Evolutionary conservation across 2,888 invertebrate genomes (phyloP).

Genomic region (Mimachlamys varia): DNA sequence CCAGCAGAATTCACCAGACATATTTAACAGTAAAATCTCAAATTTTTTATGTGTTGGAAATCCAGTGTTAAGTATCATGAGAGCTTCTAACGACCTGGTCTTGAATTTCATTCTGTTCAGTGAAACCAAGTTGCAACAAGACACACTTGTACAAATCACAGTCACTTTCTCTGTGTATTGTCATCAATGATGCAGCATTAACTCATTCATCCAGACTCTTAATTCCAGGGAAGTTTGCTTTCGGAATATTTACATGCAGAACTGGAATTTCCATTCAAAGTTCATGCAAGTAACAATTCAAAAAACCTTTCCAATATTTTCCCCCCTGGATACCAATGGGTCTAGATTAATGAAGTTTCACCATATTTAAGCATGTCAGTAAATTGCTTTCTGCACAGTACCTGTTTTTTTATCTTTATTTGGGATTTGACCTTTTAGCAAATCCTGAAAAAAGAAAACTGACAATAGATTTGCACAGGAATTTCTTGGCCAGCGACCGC

Average conservation of each 20-base stretch:
- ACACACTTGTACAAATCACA: conserved; percentile 18
- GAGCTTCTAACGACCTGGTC: background rate
- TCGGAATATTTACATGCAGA: background rate
- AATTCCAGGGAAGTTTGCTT: background rate
- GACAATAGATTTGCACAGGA: conserved; percentile 10
- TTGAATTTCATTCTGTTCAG: conserved; percentile 26
- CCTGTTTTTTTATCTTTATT: background rate
- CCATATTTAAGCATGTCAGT: background rate
- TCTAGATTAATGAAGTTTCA: background rate
- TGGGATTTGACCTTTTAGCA: background rate
- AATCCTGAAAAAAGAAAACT: background rate
- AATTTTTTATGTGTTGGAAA: background rate
- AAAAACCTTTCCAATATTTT: background rate
- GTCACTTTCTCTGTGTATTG: background rate
- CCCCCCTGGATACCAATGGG: background rate
- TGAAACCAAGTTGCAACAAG: conserved; percentile 28
- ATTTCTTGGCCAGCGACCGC: conserved; percentile 14
- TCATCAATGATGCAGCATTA: background rate
- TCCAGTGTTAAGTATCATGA: too few relatives aligned
- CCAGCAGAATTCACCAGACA: background rate
- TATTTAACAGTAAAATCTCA: background rate
- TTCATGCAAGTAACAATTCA: too few relatives aligned
- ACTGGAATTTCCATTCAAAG: background rate
- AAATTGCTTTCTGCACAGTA: background rate
- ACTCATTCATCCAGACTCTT: background rate